phyloP scores from a whole-genome alignment of 2,888 invertebrate genomes.

The Himalopsyche kuldschensis region DNA sequence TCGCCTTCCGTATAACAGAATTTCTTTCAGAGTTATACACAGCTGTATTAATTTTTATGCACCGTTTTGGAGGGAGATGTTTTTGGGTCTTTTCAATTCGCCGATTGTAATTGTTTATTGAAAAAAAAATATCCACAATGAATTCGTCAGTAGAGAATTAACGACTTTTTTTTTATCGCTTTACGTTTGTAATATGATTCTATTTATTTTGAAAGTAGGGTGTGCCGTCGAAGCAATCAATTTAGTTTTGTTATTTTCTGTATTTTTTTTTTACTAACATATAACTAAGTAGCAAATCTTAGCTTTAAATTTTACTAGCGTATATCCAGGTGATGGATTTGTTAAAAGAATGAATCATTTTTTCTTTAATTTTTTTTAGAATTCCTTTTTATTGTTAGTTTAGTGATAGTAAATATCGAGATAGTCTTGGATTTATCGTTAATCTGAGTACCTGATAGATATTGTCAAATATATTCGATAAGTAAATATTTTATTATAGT shows the following conservation, averaged over 20 bases:
- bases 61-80: too few relatives aligned
- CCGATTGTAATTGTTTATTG: too few relatives aligned
- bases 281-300: not conserved
- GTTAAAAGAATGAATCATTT: not conserved
- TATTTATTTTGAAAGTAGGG: not conserved
- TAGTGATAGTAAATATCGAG: not conserved
- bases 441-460: not conserved
- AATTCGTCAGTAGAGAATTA: too few relatives aligned
- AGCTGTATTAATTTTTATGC: too few relatives aligned
- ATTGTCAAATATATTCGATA: not conserved
- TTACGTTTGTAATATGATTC: not conserved
- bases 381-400: not conserved
- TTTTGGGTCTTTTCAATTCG: too few relatives aligned
- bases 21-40: too few relatives aligned
- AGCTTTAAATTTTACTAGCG: not conserved
- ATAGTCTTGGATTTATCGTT: not conserved
- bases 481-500: not conserved
- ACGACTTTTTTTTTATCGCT: not conserved
- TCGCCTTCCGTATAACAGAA: too few relatives aligned
- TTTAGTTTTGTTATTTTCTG: not conserved
- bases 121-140: too few relatives aligned
- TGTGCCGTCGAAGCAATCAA: not conserved
- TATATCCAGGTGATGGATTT: not conserved
- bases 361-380: not conserved
- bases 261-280: not conserved